Conservation (phyloP, 2,888 invertebrate species). For the Suillia variegata region DNA sequence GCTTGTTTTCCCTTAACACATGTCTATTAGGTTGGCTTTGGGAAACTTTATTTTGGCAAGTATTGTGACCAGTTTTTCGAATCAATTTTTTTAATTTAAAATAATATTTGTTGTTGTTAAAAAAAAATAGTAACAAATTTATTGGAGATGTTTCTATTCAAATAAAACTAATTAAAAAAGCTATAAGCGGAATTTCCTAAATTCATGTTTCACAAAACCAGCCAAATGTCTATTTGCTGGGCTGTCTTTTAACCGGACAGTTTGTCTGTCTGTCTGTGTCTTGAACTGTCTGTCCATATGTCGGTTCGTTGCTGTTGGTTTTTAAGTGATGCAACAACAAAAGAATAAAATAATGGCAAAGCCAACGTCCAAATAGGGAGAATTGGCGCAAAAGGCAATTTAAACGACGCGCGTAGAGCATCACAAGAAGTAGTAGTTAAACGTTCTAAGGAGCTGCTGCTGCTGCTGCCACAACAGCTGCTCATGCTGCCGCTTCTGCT, state of each 20-base stretch:
- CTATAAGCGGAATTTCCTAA: too few species aligned
- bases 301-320: neutral
- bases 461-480: neutral
- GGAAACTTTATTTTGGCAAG: too few species aligned
- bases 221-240: too few species aligned
- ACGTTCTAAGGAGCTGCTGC: neutral
- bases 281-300: neutral
- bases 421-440: neutral
- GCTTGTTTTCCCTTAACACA: neutral
- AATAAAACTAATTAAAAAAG: too few species aligned
- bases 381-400: neutral
- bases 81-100: too few species aligned
- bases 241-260: too few species aligned
- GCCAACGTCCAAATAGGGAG: constrained; percentile 1
- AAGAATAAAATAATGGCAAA: neutral
- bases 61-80: too few species aligned
- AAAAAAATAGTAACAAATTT: too few species aligned
- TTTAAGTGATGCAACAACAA: neutral
- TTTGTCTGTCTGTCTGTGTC: constrained; percentile 5
- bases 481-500: neutral
- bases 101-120: too few species aligned
- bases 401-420: neutral
- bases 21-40: neutral
- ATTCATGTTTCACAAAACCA: too few species aligned
- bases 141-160: too few species aligned